A percentile compares a stretch with the other conserved stretches of the same genome.
Evolutionary conservation across 2,113 vertebrate species (phyloP).

Genomic region (Candoia aspera): DNA sequence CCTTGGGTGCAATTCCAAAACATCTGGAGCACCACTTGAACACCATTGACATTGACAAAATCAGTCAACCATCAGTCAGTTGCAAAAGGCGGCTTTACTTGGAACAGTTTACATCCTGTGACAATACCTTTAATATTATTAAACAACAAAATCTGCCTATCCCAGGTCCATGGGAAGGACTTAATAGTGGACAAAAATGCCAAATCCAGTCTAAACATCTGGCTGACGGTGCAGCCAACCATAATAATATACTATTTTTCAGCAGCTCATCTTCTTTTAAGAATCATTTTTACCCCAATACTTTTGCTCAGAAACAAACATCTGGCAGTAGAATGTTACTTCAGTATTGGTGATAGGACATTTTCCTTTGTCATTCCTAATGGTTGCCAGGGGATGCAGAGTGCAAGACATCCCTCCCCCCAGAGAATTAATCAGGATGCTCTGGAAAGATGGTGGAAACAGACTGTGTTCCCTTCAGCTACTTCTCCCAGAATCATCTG

Average conservation of each 20-base stretch:
- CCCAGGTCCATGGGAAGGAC: too few relatives aligned
- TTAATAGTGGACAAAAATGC: too few relatives aligned
- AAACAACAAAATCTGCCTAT: too few relatives aligned
- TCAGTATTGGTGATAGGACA: not conserved
- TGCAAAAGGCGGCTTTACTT: too few relatives aligned
- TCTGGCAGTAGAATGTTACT: not conserved
- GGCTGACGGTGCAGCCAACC: too few relatives aligned
- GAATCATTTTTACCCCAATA: not conserved
- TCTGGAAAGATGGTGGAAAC: not conserved
- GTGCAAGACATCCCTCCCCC: not conserved
- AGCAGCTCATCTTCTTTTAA: not conserved
- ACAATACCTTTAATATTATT: too few relatives aligned
- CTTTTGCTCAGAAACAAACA: not conserved
- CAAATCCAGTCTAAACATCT: too few relatives aligned
- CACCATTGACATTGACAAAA: too few relatives aligned
- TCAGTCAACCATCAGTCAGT: too few relatives aligned
- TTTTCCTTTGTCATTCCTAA: not conserved
- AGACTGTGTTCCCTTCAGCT: not conserved
- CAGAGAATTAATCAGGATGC: not conserved
- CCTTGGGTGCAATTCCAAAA: too few relatives aligned
- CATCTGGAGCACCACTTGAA: too few relatives aligned
- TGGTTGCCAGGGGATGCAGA: not conserved
- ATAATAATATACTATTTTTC: not conserved
- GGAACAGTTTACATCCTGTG: too few relatives aligned
- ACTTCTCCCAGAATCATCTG: not conserved